Base-by-base conservation (phyloP, 2,113 vertebrate species). In the Penelope pileata region DNA sequence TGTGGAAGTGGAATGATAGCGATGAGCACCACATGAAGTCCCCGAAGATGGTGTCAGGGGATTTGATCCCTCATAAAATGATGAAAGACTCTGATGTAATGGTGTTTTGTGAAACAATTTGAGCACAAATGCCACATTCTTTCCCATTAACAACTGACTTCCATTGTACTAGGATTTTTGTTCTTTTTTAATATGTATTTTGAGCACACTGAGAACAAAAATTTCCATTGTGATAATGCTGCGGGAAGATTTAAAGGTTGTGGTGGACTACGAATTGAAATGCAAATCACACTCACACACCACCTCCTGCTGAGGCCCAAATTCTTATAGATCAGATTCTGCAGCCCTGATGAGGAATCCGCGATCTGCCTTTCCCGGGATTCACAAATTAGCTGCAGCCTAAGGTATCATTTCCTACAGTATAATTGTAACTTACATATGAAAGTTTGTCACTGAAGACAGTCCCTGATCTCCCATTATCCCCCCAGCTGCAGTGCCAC, bases 391-490 rank as follows among this genome's bases (percentile, higher is more conserved):
- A 95, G 88, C 92, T 96, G 94, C 62, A 10, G 58, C 92, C 94
- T 96, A 97, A 97, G 97, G 93, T 96, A 96, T 96, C 91, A 93
- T 97, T 97, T 97, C 95, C 94, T 97, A 68, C 6, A 13, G 93
- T 93, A 93, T 96, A 97, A 97, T 94, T 98, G 97, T 97, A 97
- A 98, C 59, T 95, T 96, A 92, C 51, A 91, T 94, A 91, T 96
- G 95, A 95, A 98, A 98, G 97, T 98, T 98, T 97, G 96, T 97
- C 96, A 97, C 97, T 86, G 93, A 96, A 97, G 97, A 95, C 90
- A 96, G 89, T 95, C 85, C 91, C 95, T 84, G 60, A 78, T 97
- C 96, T 95, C 96, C 96, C 94, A 95, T 97, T 97, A 96, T 97
- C 96, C 97, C 96, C 97, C 96, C 97, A 98, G 97, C 95, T 97